Evolutionary conservation across 2,113 vertebrate genomes (phyloP), one percentile per base, ranked within the genome.

Genomic region (Eurystomus gularis): DNA sequence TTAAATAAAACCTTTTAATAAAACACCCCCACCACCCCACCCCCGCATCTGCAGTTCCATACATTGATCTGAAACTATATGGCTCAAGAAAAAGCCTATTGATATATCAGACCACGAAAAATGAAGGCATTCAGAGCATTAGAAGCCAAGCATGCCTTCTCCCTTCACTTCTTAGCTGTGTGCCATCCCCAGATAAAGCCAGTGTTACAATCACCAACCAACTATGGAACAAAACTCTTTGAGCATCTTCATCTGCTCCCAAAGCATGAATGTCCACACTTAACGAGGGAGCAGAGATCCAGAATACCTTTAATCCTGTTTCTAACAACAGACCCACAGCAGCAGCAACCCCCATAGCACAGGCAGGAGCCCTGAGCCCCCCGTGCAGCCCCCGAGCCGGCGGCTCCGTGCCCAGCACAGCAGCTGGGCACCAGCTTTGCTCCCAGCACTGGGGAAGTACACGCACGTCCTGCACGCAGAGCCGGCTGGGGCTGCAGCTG

Each of bases 371-470:
- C 13, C 0, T 8, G 12, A 42, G 71, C 54, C 58, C 61, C 64
- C 52, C 0, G 0, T 2, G 51, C 46, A 35, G 29, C 29, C 46
- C 79, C 3, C 3, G 0, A 6, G 61, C 69, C 2, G 1, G n/a
- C 13, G 2, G 90, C 70, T 62, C 86, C 0, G 1, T 62, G 86
- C 79, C 86, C 35, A 4, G 60, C 55, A 33, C 37, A 57, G 88
- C 88, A 90, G 86, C 88, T 76, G 93, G 77, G 48, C 79, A 51
- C 65, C 57, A 68, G 86, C 88, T 39, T 8, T 17, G 82, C 61
- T 72, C 46, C 64, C 85, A 70, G 60, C 37, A 0, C 91, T 1
- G 61, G 86, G 48, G 46, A 40, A 72, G 62, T 4, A 33, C 82
- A 3, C 0, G 4, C 88, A 64, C 4, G 3, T 11, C 0, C 0